Conservation (phyloP, 2,888 invertebrate genomes). For the Megastigmus dorsalis region DNA sequence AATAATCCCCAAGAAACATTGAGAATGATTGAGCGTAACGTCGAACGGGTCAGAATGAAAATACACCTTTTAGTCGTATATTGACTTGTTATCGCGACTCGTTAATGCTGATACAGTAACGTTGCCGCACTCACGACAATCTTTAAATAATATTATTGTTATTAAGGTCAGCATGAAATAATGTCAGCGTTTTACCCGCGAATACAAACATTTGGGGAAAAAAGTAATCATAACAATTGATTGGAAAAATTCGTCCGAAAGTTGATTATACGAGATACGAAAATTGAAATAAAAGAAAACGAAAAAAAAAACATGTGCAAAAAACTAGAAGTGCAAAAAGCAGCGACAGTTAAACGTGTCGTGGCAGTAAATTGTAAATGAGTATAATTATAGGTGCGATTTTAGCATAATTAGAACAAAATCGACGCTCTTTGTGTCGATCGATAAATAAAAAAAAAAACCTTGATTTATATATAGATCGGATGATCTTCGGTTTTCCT, state of each 20-base stretch:
- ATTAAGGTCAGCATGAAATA: conserved; percentile 3
- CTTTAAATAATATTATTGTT: conserved; percentile 62
- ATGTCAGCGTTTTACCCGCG: conserved; percentile 58
- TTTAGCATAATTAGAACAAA: conserved; percentile 33
- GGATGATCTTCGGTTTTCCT: conserved; percentile 16
- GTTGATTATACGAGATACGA: background rate
- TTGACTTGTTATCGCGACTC: conserved; percentile 41
- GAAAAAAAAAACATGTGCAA: background rate
- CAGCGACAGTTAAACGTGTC: background rate
- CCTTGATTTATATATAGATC: conserved; percentile 9
- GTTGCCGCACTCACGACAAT: conserved; percentile 68
- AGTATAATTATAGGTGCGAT: conserved; percentile 27
- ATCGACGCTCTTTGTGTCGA: conserved; percentile 30
- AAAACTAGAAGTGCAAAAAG: background rate
- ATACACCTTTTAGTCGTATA: background rate
- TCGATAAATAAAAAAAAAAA: conserved; percentile 9
- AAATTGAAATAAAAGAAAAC: background rate
- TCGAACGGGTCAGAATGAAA: background rate
- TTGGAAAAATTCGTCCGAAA: conserved; percentile 55
- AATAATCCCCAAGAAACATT: no score
- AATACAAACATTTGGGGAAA: conserved; percentile 33
- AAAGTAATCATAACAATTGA: conserved; percentile 61
- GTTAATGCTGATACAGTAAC: conserved; percentile 51
- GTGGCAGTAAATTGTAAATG: conserved; percentile 6
- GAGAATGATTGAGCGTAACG: no score